A percentile compares a stretch with the other conserved stretches of the same genome.
phyloP scores from a whole-genome alignment of 2,888 invertebrate species.

The Nasonia oneida region DNA sequence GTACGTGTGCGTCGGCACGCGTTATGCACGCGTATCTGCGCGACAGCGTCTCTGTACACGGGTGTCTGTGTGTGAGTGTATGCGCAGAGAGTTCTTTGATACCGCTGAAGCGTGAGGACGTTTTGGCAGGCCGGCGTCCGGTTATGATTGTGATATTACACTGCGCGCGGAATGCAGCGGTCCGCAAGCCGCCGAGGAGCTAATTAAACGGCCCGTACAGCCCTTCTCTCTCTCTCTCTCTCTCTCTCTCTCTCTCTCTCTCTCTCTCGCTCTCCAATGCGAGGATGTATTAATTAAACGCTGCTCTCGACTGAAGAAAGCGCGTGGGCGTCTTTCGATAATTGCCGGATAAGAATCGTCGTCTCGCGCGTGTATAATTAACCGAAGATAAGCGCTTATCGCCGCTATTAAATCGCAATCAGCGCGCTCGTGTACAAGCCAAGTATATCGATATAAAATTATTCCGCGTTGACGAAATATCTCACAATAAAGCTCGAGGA shows the following conservation, averaged over 20 bases:
- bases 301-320: conserved; percentile 44
- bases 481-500: not conserved
- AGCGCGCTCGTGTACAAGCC: not conserved
- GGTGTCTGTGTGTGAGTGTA: not conserved
- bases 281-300: conserved; percentile 78
- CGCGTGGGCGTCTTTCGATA: conserved; percentile 2
- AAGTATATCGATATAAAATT: too few species aligned
- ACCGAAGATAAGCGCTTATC: conserved; percentile 52
- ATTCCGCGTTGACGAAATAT: not conserved
- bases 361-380: conserved; percentile 63
- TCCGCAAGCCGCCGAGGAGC: conserved; percentile 63
- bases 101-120: conserved; percentile 78
- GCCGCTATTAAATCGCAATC: conserved; percentile 56
- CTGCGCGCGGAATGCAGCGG: conserved; percentile 72
- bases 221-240: not conserved
- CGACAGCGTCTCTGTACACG: not conserved
- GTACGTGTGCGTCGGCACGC: conserved; percentile 1
- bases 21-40: not conserved
- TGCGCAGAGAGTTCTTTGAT: conserved; percentile 75
- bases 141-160: conserved; percentile 79
- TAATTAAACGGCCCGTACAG: conserved; percentile 77
- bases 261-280: conserved; percentile 69
- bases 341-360: conserved; percentile 53
- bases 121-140: conserved; percentile 72
- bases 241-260: not conserved